Evolutionary conservation across 2,888 invertebrate species (phyloP), one percentile per base, ranked within the genome.

Genomic region (Morpho deidamia): DNA sequence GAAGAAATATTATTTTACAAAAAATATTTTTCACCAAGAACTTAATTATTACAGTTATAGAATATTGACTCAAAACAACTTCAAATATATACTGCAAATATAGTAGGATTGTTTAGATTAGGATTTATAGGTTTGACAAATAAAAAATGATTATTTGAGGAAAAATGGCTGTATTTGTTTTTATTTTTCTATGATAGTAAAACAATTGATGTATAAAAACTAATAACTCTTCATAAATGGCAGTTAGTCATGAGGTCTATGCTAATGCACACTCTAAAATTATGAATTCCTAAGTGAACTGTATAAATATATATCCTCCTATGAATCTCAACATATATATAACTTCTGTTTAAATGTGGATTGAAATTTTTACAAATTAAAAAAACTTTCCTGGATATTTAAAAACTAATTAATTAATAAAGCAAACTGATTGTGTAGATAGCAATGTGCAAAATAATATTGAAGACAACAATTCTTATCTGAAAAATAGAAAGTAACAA

Each of bases 171-270:
- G 73, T 84, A 81, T 81, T 83, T 75, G 67, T 67, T 76, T 76
- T 80, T 79, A 77, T 81, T 81, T 79, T 71, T 76, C n/a, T 76
- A 76, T 81, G 73, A 76, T 78, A 70, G 78, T 80, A 76, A 79
- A 83, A 80, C 74, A 81, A 81, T 76, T 75, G 63, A 74, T 70
- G 67, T 81, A 81, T 78, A 81, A 82, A 81, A 81, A 77, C 74
- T 74, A 77, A 78, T 69, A 74, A 65, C 67, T 71, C 72, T 70
- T 68, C 72, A 78, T 76, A 80, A 78, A 81, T 71, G 65, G 78
- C 74, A 69, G 69, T 49, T 71, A 73, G 79, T 75, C 74, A 69
- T 67, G 68, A 72, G 68, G 67, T 65, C 61, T 70, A 61, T 66
- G 58, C 68, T 73, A 83, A 81, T 72, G 70, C 69, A 33, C 78